Evolutionary conservation across 2,888 invertebrate genomes (phyloP), one percentile per base, ranked within the genome.

Genomic region (Tenodera sinensis): DNA sequence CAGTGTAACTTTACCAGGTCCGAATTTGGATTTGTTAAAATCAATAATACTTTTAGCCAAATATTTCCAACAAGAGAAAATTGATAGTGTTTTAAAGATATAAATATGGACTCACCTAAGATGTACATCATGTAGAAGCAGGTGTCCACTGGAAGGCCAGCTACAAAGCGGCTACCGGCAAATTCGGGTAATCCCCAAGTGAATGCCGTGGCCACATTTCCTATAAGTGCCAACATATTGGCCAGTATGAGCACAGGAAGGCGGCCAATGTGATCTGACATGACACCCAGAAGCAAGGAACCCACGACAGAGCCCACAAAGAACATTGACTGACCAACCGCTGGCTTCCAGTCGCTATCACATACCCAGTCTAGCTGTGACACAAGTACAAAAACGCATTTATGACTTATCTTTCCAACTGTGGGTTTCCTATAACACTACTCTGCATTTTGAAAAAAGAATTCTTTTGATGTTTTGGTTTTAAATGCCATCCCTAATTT

Each of bases 51-150:
- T 4, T 34, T 7, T 34, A 34, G 8, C 8, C 34, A 34, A 34
- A 34, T 0, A 0, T 34, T 34, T 34, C 2, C n/a, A n/a, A n/a
- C n/a, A n/a, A n/a, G n/a, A n/a, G n/a, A n/a, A n/a, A n/a, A n/a
- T n/a, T n/a, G n/a, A n/a, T n/a, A n/a, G n/a, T n/a, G n/a, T n/a
- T n/a, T n/a, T n/a, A n/a, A n/a, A n/a, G 2, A 30, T 30, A 4
- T 30, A 30, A 83, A 27, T 83, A n/a, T 25, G 7, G 12, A 91
- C 93, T 93, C 91, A 95, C 95, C 94, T 91, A 95, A 93, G 90
- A 95, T 95, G 90, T 95, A 95, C 95, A 95, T 95, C 95, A 95
- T 95, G 3, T 95, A 93, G 91, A 95, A 95, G 92, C 95, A 95
- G 83, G 94, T 93, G 91, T 95, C 95, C 7, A 95, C 95, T 28